phyloP scores from a whole-genome alignment of 2,888 invertebrate genomes.

The Standfussiana lucernea region DNA sequence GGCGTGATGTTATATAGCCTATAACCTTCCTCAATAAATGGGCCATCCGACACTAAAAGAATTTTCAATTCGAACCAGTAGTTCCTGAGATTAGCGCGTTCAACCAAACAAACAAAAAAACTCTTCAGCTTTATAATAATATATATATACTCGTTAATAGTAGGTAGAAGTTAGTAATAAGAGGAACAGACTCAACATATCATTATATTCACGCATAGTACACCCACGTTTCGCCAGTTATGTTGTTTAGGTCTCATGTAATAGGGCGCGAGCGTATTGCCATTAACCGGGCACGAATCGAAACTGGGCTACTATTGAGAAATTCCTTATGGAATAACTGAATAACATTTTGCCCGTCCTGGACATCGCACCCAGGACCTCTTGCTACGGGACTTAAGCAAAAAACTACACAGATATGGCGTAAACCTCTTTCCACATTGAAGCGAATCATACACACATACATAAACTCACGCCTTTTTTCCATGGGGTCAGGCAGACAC shows the following conservation, averaged over 20 bases:
- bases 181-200: background rate
- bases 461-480: background rate
- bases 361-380: background rate
- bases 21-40: too few relatives aligned
- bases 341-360: background rate
- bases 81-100: too few relatives aligned
- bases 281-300: background rate
- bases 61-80: too few relatives aligned
- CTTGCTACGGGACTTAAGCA: background rate
- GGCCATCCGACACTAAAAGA: too few relatives aligned
- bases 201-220: background rate
- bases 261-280: background rate
- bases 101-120: too few relatives aligned
- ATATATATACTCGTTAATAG: too few relatives aligned
- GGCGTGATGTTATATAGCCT: too few relatives aligned
- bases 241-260: background rate
- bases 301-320: background rate
- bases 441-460: background rate
- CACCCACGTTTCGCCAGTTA: background rate
- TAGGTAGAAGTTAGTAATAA: too few relatives aligned
- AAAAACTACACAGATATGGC: background rate
- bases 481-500: background rate
- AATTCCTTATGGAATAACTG: background rate
- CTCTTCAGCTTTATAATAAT: too few relatives aligned
- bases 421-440: background rate